Evolutionary conservation across 1,140 invertebrate species (phyloP), one percentile per base, ranked within the genome.

Genomic region (Drosophila kepulauana): DNA sequence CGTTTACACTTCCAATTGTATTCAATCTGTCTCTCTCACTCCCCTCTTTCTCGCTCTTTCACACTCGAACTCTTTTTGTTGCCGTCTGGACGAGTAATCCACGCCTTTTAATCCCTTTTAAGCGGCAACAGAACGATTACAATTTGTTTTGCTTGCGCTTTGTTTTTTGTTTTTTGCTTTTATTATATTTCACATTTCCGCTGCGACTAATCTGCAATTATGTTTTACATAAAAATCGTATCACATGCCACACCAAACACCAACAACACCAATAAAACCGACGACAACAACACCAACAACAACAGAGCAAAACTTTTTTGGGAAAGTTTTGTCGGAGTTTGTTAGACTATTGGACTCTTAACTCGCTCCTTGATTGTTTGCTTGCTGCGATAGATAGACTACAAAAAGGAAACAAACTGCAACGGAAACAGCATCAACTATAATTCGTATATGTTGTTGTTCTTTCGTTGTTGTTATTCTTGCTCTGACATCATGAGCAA

Each of bases 121-220:
- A 88, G 84, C 84, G 84, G 73, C 84, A 80, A 77, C 81, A 81
- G 72, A 89, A 76, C 86, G 85, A 85, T 89, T 89, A 81, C 81
- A 81, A 72, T 80, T 82, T 82, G 73, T 78, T 82, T 82, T 73
- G 59, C 45, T 48, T 28, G 2, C 28, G 33, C 30, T 54, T 56
- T 70, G 46, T 25, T 69, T 79, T 87, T 79, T 35, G 33, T 30
- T 25, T 1, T 20, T 67, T 56, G 43, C 0, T 11, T 43, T 69
- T 66, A 38, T 49, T 65, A n/a, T 46, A 46, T 81, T 89, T 69
- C 68, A 73, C 69, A 76, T 79, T 89, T 84, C 65, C 66, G 75
- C 69, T 69, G 78, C 81, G 66, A 89, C 85, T 89, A 89, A 89
- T 89, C 85, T 89, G 81, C 85, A 89, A 89, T 89, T 89, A 89